Conservation (phyloP, 2,797 vertebrate species). For the Acanthornis magna region DNA sequence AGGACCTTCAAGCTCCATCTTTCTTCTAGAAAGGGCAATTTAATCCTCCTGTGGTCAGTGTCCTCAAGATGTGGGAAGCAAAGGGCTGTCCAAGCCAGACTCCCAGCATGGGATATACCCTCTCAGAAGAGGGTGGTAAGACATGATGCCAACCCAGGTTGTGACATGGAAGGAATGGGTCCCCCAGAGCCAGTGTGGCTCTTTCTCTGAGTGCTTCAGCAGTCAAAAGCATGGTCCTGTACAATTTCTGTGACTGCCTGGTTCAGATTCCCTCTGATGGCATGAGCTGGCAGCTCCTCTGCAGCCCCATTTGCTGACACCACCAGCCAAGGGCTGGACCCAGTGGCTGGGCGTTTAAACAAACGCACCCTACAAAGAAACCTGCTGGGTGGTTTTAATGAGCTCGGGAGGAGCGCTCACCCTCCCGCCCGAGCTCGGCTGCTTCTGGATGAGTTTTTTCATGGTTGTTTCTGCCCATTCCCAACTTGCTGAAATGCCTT, state of each 20-base stretch:
- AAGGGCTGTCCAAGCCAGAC: neutral
- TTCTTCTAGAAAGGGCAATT: neutral
- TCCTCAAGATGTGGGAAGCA: neutral
- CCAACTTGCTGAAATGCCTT: conserved; percentile 42
- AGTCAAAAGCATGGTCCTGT: fast-evolving
- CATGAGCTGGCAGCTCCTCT: neutral
- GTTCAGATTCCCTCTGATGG: neutral
- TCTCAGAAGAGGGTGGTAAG: neutral
- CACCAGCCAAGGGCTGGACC: neutral
- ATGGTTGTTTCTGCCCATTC: neutral
- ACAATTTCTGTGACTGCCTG: neutral
- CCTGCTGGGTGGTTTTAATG: neutral
- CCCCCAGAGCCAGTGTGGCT: fast-evolving
- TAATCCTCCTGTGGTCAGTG: neutral
- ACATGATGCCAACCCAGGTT: neutral
- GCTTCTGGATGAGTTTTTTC: neutral
- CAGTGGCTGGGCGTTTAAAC: neutral
- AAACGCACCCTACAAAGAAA: neutral
- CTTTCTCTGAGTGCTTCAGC: neutral
- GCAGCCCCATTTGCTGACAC: neutral
- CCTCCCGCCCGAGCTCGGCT: neutral
- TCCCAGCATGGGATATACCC: neutral
- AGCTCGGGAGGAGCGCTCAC: fast-evolving
- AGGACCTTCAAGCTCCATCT: neutral
- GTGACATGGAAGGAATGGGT: neutral